phyloP scores from a whole-genome alignment of 2,113 vertebrate genomes.

The Hyperopisus bebe region DNA sequence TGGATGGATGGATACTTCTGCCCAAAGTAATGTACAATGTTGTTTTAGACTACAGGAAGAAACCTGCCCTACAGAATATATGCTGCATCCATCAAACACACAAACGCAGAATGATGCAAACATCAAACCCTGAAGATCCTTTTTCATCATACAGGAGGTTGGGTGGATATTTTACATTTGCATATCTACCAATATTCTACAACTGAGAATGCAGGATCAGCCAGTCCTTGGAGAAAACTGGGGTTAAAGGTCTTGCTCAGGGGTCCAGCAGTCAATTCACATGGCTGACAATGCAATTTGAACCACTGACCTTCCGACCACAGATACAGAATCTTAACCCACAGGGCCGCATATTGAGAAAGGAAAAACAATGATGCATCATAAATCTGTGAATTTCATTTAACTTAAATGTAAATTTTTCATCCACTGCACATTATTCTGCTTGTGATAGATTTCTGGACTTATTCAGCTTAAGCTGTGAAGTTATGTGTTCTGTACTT shows the following conservation, averaged over 20 bases:
- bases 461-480: neutral
- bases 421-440: neutral
- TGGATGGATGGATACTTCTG: neutral
- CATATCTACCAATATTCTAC: neutral
- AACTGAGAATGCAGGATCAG: neutral
- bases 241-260: neutral
- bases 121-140: neutral
- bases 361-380: neutral
- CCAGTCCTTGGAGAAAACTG: neutral
- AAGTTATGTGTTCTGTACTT: neutral
- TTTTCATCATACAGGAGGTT: neutral
- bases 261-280: neutral
- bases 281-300: neutral
- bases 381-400: constrained; percentile 9
- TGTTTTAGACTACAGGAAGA: neutral
- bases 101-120: neutral
- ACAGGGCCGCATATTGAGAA: neutral
- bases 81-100: neutral
- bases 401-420: neutral
- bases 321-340: neutral
- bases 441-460: neutral
- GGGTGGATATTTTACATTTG: neutral
- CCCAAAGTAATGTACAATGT: neutral
- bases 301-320: neutral
- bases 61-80: neutral